These are phyloP conservation scores for Tadarida brasiliensis DNA, from an alignment of 2,797 vertebrate species.

Conservation along the genomic window DNA sequence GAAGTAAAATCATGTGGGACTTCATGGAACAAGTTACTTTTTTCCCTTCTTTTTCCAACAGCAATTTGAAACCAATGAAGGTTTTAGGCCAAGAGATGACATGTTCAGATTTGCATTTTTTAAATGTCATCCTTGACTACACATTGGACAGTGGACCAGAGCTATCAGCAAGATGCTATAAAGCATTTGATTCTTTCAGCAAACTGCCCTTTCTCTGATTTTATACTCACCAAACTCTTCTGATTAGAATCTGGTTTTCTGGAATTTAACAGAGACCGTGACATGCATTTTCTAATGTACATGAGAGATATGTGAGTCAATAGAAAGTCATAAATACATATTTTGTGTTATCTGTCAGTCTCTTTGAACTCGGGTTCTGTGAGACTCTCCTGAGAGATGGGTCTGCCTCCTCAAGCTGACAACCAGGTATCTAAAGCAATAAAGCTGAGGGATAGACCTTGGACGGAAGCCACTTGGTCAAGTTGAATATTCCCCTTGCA, in stretches of 20 bases:
- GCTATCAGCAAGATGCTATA: constrained; percentile 49
- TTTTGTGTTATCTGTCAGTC: not conserved
- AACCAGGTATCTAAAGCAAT: not conserved
- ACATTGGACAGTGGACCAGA: not conserved
- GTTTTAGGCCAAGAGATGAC: constrained; percentile 15
- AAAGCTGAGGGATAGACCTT: not conserved
- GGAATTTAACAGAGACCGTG: constrained; percentile 41
- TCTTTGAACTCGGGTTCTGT: not conserved
- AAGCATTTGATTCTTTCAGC: constrained; percentile 41
- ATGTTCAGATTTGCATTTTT: constrained; percentile 63
- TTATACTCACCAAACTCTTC: not conserved
- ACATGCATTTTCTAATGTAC: not conserved
- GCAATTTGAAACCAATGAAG: constrained; percentile 44
- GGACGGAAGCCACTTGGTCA: not conserved
- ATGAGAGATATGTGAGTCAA: not conserved
- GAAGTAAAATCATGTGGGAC: not conserved
- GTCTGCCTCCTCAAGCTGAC: not conserved
- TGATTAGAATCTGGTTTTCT: constrained; percentile 40
- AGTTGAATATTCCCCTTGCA: not conserved
- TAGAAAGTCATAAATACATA: not conserved
- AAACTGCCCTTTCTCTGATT: not conserved
- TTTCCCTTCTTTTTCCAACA: not conserved
- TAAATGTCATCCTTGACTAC: constrained; percentile 14
- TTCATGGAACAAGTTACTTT: not conserved
- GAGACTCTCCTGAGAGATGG: not conserved